Base-by-base conservation (phyloP, 2,888 invertebrate species). In the Abrostola tripartita region DNA sequence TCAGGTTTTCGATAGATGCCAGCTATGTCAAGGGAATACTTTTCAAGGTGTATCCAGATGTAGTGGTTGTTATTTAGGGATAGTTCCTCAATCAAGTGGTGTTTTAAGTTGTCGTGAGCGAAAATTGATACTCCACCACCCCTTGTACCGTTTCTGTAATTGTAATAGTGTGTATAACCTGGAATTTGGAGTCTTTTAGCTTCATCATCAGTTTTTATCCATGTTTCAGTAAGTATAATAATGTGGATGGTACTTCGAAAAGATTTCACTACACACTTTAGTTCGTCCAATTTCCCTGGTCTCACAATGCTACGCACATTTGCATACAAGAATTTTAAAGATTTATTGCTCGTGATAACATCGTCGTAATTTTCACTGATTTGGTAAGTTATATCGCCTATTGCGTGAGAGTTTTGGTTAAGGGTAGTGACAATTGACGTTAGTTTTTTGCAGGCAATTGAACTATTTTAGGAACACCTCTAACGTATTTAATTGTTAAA, bases 51-150 rank as follows among this genome's bases (percentile, higher is more conserved):
- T 2, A 41, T 40, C 38, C 38, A 40, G 38, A 40, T 40, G n/a
- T 37, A 61, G 14, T 61, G 61, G 35, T 61, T 54, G 14, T 37
- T 42, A n/a, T 61, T 14, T 37, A 10, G 10, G 7, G 36, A 41
- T 12, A 40, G 24, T 51, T 55, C 56, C 10, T 62, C 56, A 38
- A 62, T 38, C 9, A 10, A 7, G 2, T 56, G 0, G 55, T 62
- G 62, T 47, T 52, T 47, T 42, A 62, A 10, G 24, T 10, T 44
- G 14, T 55, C 41, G 1, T 24, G 55, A 14, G 51, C 51, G 42
- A 44, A 61, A 12, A 62, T 62, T 12, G 56, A 56, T 35, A 47
- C 56, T 37, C 62, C 62, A 10, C 62, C 62, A 36, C 62, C 62
- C 36, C 55, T 56, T 37, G 35, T 0, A 6, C 47, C 35, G 1